Evolutionary conservation across 2,113 vertebrate genomes (phyloP).

Genomic region (Rana temporaria): DNA sequence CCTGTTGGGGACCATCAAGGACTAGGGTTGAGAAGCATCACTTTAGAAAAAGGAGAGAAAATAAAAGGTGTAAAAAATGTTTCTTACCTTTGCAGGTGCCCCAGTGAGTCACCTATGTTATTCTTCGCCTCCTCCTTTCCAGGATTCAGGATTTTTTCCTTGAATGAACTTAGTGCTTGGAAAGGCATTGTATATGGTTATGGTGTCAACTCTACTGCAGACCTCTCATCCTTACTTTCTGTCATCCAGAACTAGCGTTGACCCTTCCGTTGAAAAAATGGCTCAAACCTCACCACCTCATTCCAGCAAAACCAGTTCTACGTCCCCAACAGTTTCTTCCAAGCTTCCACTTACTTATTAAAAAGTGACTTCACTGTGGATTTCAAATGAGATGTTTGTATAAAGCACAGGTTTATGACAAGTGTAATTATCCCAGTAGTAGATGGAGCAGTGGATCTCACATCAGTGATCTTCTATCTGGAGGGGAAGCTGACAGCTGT

Average conservation of each 20-base stretch:
- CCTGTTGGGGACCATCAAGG: too few relatives aligned
- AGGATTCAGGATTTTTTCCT: conserved; percentile 86
- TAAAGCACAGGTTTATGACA: not conserved
- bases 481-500: conserved; percentile 50
- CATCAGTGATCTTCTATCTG: conserved; percentile 46
- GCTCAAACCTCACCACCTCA: not conserved
- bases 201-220: conserved; percentile 60
- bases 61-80: not conserved
- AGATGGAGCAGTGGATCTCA: not conserved
- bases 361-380: not conserved
- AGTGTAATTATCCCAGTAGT: conserved; percentile 36
- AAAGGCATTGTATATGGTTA: conserved; percentile 83
- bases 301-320: not conserved
- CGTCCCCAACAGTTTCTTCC: not conserved
- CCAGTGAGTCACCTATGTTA: conserved; percentile 83
- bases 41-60: too few relatives aligned
- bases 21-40: too few relatives aligned
- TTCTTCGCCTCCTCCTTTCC: conserved; percentile 91
- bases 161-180: conserved; percentile 82
- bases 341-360: not conserved
- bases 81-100: conserved; percentile 93
- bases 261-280: not conserved
- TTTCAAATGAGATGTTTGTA: conserved; percentile 2
- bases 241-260: conserved; percentile 35
- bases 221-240: conserved; percentile 57